These are phyloP conservation scores for Meda fulgida DNA, from an alignment of 2,797 vertebrate genomes.

Conservation along the genomic window DNA sequence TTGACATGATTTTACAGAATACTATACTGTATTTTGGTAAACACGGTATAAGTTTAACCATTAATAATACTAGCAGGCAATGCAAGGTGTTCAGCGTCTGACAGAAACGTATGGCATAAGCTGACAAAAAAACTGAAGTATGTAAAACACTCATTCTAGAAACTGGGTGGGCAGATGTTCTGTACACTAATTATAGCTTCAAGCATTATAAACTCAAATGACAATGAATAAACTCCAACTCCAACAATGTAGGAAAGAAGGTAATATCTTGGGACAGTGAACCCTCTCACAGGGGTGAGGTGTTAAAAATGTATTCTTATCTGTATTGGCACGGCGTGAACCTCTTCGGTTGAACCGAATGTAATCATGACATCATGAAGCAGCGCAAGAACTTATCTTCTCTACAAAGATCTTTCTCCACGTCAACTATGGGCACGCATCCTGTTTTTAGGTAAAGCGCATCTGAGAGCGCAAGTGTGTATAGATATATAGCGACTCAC, in stretches of 20 bases:
- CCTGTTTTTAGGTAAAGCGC: slow-evolving; percentile 47
- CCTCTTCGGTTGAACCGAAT: slow-evolving; percentile 49
- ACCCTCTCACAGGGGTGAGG: slow-evolving; percentile 75
- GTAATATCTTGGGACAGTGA: slow-evolving; percentile 73
- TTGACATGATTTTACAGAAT: neutral
- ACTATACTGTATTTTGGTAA: neutral
- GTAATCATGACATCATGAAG: slow-evolving; percentile 66
- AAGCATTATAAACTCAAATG: slow-evolving; percentile 29
- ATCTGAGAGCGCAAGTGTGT: slow-evolving; percentile 41
- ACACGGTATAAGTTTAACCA: neutral
- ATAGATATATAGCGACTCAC: slow-evolving; percentile 58
- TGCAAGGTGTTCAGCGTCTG: slow-evolving; percentile 18
- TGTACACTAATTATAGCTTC: slow-evolving; percentile 8
- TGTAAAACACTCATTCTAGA: neutral
- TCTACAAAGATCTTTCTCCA: neutral
- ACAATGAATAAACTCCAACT: slow-evolving; percentile 32
- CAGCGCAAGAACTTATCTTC: slow-evolving; percentile 50
- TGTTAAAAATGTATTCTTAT: slow-evolving; percentile 80
- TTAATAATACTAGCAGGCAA: slow-evolving; percentile 17
- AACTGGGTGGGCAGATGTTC: neutral
- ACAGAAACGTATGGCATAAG: slow-evolving; percentile 11
- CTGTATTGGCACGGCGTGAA: slow-evolving; percentile 71
- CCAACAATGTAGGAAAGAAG: neutral
- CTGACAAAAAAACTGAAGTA: neutral
- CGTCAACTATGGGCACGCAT: slow-evolving; percentile 1